Base-by-base conservation (phyloP, 30 jellyfish, hydroid and myxozoan species). In the Hydra vulgaris region DNA sequence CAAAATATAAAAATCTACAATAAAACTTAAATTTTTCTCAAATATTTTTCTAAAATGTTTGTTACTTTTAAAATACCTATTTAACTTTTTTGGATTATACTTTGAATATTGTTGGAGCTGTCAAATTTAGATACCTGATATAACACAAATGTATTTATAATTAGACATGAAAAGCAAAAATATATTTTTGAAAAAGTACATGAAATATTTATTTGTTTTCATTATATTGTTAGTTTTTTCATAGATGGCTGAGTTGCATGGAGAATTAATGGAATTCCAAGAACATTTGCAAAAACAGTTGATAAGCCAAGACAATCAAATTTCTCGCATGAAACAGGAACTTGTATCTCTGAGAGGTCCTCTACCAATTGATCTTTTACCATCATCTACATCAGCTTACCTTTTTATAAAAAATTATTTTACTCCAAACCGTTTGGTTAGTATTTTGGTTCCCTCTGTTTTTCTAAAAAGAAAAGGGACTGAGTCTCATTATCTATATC, bases 231-330 rank as follows among this genome's bases (percentile, higher is more conserved):
- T n/a, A n/a, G n/a, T 79, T 73, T 54, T 24, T 70, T 23, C 23
- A 26, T 16, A 91, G 98, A 86, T 91, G 96, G 94, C 98, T 18
- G 96, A 91, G 69, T 72, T 91, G 78, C 98, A 91, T 72, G 98
- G 98, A 4, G 98, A 91, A 72, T 78, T 91, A 71, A 68, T 91
- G 89, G 98, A 91, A 79, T 86, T 91, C 73, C 94, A 91, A 24
- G 98, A 91, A 76, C 76, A 79, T 53, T 78, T 91, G 26, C 98
- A 91, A 56, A 56, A 95, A 20, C 95, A 91, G 21, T 73, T 91
- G 70, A 81, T 87, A 1, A 79, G 54, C n/a, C 83, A 80, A 72
- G 95, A 86, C 0, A 86, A 68, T 21, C 79, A 54, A 8, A 83
- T 91, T 23, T 18, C 87, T 7, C 74, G 82, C 25, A 86, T 91